Base-by-base conservation (phyloP, 2,797 vertebrate genomes). In the Lutjanus campechanus region DNA sequence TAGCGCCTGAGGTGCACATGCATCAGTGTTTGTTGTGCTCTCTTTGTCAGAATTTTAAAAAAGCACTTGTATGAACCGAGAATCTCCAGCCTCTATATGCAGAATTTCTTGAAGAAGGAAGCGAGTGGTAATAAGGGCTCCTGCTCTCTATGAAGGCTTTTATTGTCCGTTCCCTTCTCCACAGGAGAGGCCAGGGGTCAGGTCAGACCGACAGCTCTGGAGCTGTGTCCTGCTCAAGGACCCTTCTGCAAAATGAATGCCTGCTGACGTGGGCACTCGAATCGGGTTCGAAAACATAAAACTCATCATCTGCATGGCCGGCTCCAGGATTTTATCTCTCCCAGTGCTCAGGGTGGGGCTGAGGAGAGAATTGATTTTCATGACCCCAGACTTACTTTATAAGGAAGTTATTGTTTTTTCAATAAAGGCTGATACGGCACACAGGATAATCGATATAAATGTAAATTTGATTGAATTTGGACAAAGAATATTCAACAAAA, bases 101-200 rank as follows among this genome's bases (percentile, higher is more conserved):
- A 5, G 8, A 4, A 20, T 67, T 17, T 69, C 17, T 61, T 63
- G 41, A 55, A 54, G 56, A 68, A 36, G 55, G 19, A 63, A 13
- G 5, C 59, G 15, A 61, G 13, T n/a, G 49, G 20, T 2, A 40
- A 12, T 73, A 16, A 40, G 46, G 11, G 5, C 11, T 29, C 41
- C 19, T 68, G 40, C 1, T 83, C 36, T 46, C 11, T 53, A 25
- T 61, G 9, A 76, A 10, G 51, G 1, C 50, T 63, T 69, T 58
- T 16, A 46, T 6, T 56, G 70, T 75, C 22, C 51, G 66, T 54
- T 76, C 1, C 53, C 8, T 17, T 76, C 11, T 40, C 29, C 25
- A 44, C 20, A 51, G 25, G 44, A 54, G 46, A 70, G 72, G 71
- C 76, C 75, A 65, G 29, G 44, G 77, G 53, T 81, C 55, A 29